Conservation (phyloP, 2,113 vertebrate species). For the Dromas ardeola region DNA sequence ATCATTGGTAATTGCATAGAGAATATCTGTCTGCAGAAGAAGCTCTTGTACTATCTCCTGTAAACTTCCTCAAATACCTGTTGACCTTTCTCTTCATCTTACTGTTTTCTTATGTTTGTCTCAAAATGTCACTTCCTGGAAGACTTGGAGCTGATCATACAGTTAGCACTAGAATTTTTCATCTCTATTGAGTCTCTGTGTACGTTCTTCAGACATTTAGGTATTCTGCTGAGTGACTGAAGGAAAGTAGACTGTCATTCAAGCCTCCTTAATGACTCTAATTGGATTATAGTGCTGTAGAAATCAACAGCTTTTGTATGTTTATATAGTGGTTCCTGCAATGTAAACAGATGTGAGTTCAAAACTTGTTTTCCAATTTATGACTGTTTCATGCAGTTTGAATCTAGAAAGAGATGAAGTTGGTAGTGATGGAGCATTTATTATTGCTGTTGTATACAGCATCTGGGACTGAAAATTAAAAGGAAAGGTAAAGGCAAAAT, state of each 20-base stretch:
- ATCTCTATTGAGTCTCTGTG: neutral
- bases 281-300: neutral
- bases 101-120: constrained; percentile 24
- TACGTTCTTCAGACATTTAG: neutral
- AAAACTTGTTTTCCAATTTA: neutral
- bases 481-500: neutral
- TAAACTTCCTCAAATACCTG: constrained; percentile 29
- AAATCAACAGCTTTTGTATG: neutral
- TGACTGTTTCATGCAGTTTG: neutral
- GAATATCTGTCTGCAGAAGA: neutral
- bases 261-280: neutral
- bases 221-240: neutral
- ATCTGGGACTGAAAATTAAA: neutral
- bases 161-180: neutral
- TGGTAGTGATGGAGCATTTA: neutral
- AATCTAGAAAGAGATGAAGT: neutral
- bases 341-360: neutral
- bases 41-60: neutral
- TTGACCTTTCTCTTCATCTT: constrained; percentile 49
- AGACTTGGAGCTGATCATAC: neutral
- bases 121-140: constrained; percentile 32
- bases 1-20: neutral
- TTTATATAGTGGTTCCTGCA: neutral
- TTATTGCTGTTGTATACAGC: neutral
- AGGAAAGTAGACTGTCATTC: neutral